Evolutionary conservation across 2,113 vertebrate species (phyloP), one percentile per base, ranked within the genome.

Genomic region (Nestor notabilis): DNA sequence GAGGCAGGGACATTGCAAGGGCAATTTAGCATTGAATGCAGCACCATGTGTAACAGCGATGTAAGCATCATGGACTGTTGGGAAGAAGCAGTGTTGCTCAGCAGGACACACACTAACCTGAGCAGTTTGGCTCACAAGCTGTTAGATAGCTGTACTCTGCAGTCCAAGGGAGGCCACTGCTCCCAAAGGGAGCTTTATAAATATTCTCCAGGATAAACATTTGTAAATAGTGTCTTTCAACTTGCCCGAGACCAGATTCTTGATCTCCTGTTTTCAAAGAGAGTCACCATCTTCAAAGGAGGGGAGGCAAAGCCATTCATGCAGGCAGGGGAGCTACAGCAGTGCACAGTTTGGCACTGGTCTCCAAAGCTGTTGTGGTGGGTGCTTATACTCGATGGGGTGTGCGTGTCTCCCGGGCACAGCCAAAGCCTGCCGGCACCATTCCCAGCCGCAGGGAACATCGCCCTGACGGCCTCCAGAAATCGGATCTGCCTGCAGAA

Each of bases 181-280:
- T 91, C 95, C 89, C 90, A 69, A 47, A 18, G 66, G 94, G 58
- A 89, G 65, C 29, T 46, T 70, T 53, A 74, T 27, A 95, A 91
- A 94, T 87, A 70, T 41, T 74, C 89, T 43, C 83, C 93, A 83
- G 56, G 56, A 89, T 58, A 89, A 95, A 87, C 77, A 94, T 75
- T 93, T 94, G 77, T 87, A 97, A 96, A 94, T 11, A 87, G 53
- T 29, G 41, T 46, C 89, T 95, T 95, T 89, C 63, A 53, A 79
- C 74, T 87, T 21, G 25, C 61, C 70, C 1, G n/a, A 76, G 81
- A 53, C 21, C 41, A 69, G n/a, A 82, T 50, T 76, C 81, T 49
- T 63, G 49, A 89, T 78, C 56, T 87, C 49, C 74, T 56, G 24
- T 61, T 95, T 80, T 92, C 93, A 84, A 64, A 86, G 71, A 3